phyloP scores from a whole-genome alignment of 2,113 vertebrate genomes.

The Lutjanus erythropterus region DNA sequence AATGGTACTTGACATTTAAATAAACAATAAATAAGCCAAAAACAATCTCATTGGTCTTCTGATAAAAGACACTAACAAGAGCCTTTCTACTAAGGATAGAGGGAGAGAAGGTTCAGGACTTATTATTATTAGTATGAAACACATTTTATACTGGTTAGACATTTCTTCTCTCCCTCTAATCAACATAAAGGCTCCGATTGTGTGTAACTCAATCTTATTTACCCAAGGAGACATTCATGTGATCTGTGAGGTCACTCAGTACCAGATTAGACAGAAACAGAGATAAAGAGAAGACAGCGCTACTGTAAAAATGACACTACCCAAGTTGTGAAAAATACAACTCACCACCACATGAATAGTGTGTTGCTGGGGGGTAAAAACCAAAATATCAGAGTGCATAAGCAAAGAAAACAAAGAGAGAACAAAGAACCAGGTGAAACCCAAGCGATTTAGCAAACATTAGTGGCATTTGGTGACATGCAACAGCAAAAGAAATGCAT shows the following conservation, averaged over 20 bases:
- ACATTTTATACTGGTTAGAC: slow-evolving; percentile 23
- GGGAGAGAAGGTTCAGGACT: slow-evolving; percentile 21
- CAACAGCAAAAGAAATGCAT: slow-evolving; percentile 73
- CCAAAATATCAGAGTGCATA: slow-evolving; percentile 93
- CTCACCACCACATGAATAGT: slow-evolving; percentile 99
- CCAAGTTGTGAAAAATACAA: slow-evolving; percentile 84
- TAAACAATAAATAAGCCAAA: slow-evolving; percentile 35
- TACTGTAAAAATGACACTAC: slow-evolving; percentile 61
- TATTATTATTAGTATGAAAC: slow-evolving; percentile 2
- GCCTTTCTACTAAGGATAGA: slow-evolving; percentile 34
- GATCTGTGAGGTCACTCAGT: slow-evolving; percentile 71
- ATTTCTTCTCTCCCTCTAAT: slow-evolving; percentile 36
- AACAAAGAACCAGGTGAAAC: slow-evolving; percentile 82
- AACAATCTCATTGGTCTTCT: slow-evolving; percentile 7
- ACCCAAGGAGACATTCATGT: slow-evolving; percentile 78
- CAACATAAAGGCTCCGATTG: slow-evolving; percentile 69
- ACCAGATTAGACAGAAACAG: slow-evolving; percentile 46
- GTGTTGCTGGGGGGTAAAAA: slow-evolving; percentile 94
- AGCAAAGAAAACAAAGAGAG: slow-evolving; percentile 89
- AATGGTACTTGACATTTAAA: not conserved
- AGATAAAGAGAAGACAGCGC: slow-evolving; percentile 46
- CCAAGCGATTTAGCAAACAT: slow-evolving; percentile 74
- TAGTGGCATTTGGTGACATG: slow-evolving; percentile 67
- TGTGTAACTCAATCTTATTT: slow-evolving; percentile 44
- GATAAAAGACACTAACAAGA: slow-evolving; percentile 39